Base-by-base conservation (phyloP, 2,113 vertebrate species). In the Struthidea cinerea region DNA sequence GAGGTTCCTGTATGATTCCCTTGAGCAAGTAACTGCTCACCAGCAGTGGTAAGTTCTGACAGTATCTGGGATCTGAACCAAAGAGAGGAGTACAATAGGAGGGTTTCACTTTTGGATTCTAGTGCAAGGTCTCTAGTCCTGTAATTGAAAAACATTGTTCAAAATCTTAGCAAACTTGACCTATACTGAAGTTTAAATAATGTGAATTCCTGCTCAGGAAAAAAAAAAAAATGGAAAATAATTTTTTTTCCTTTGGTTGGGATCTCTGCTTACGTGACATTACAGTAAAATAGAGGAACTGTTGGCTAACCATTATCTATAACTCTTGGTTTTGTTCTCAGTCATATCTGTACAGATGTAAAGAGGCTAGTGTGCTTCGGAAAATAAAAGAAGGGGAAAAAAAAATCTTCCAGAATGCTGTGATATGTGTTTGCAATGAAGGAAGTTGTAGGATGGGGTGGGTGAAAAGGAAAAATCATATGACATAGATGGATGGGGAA, bases 21-120 rank as follows among this genome's bases (percentile, higher is more conserved):
- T 75, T 0, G 0, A 70, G 52, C 0, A 0, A 52, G n/a, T 56
- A 41, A 23, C 32, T 44, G 15, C 26, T 55, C 22, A n/a, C 26
- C 32, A 53, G 19, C 33, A 86, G 32, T 5, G 39, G 6, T 49
- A 44, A 61, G 3, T 61, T 78, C 50, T 87, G 60, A 32, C 9
- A 33, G 13, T 3, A 30, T 15, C 9, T 55, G 32, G 20, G 33
- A 63, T 67, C 14, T 67, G 28, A 17, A 70, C 11, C 8, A 23
- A 37, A 74, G n/a, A 65, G 21, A 76, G 7, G 14, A 60, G 8
- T 50, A 6, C 3, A 8, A 15, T 5, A 50, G 12, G 11, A 70
- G 23, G 35, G 18, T n/a, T 67, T 6, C 11, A 35, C 5, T 55
- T 0, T 6, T 76, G 35, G 33, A 27, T 75, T 64, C 44, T 50